phyloP scores from a whole-genome alignment of 2,113 vertebrate species.

The Lutjanus erythropterus region DNA sequence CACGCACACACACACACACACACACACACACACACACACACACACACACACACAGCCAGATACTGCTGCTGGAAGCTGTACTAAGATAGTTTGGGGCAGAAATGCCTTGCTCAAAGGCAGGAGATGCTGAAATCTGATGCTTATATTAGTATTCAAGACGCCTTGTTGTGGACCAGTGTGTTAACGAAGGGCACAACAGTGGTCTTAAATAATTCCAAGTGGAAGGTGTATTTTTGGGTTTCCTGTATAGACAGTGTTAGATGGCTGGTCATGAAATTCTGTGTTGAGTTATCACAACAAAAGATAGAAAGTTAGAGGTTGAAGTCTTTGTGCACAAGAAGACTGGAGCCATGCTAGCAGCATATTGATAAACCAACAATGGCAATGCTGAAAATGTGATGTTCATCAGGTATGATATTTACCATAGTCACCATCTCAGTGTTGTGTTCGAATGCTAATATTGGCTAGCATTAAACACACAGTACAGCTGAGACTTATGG shows the following conservation, averaged over 20 bases:
- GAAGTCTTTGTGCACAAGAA: too few species aligned
- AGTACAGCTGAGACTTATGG: too few species aligned
- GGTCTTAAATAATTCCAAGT: neutral
- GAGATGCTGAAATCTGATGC: neutral
- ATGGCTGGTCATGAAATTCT: neutral
- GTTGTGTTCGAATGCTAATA: too few species aligned
- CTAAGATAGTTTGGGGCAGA: neutral
- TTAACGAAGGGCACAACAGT: neutral
- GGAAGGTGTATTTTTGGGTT: neutral
- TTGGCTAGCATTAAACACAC: too few species aligned
- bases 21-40: neutral
- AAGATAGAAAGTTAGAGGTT: neutral
- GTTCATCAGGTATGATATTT: too few species aligned
- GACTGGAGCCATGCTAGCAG: too few species aligned
- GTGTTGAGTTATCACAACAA: neutral
- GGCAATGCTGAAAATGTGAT: too few species aligned
- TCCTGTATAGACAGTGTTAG: neutral
- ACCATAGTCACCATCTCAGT: too few species aligned
- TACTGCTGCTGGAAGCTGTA: neutral
- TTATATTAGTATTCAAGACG: neutral
- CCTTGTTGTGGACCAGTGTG: neutral
- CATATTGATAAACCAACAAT: too few species aligned
- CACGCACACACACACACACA: too few species aligned
- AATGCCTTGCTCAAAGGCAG: neutral
- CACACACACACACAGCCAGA: neutral